Base-by-base conservation (phyloP, 1,140 invertebrate species). In the Thalassaphorura encarpata region DNA sequence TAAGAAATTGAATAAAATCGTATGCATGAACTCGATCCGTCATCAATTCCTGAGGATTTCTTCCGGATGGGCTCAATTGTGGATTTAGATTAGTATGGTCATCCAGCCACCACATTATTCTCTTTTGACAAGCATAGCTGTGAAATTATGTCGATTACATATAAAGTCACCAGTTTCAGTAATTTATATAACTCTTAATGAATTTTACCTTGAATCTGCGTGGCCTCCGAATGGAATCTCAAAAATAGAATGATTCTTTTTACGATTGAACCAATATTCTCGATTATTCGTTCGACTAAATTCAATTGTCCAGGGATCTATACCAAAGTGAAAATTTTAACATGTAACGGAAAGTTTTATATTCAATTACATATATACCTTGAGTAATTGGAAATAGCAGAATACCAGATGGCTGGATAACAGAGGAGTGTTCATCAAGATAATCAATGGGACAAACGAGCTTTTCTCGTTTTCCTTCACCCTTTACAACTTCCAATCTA, bases 231-330 rank as follows among this genome's bases (percentile, higher is more conserved):
- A 39, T 3, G 70, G 69, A 47, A 65, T 68, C 1, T 72, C 73
- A 66, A 71, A 81, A 2, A 62, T 54, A 0, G 73, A 74, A 3
- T 64, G 23, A 16, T 64, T 62, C 0, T 64, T 72, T 8, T 57
- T 45, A 2, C 56, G 64, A 66, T 81, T 76, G 64, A 69, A 79
- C 65, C 74, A 80, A 67, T 81, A 82, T 29, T 75, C 73, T 39
- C 66, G 58, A 3, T 69, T 58, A 4, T 66, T 59, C 18, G 52
- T 72, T 45, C 67, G 70, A 60, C 79, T 80, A 11, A 70, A 62
- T 23, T 73, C 69, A 57, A 77, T 72, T 39, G 68, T 70, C 78
- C 78, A 83, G 16, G 76, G 75, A 26, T 72, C 68, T 56, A 64
- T 64, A 3, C 50, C 28, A 43, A n/a, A n/a, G n/a, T n/a, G n/a